phyloP scores from a whole-genome alignment of 2,888 invertebrate species.

The Phorcus lineatus region DNA sequence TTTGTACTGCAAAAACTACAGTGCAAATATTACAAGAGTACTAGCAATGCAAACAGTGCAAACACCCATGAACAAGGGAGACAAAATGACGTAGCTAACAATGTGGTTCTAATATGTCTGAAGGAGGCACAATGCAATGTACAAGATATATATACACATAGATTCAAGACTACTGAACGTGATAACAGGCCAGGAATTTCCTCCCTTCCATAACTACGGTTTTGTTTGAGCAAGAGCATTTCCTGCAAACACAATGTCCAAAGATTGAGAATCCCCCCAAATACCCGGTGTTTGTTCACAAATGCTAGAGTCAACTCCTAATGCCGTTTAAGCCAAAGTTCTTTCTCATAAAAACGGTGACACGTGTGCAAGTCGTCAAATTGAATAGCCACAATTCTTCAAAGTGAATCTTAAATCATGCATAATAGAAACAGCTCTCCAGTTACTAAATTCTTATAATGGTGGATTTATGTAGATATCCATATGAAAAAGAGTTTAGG shows the following conservation, averaged over 20 bases:
- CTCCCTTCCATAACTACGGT: background rate
- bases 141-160: background rate
- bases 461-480: no score
- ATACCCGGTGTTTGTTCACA: background rate
- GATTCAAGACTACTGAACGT: background rate
- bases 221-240: background rate
- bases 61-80: background rate
- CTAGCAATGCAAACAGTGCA: no score
- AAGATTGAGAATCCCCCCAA: background rate
- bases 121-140: background rate
- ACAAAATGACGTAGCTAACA: background rate
- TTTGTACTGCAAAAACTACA: no score
- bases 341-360: no score
- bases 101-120: slow-evolving; percentile 8
- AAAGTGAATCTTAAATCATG: no score
- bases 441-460: no score
- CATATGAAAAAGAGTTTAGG: no score
- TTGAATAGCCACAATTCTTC: no score
- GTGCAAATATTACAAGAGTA: no score
- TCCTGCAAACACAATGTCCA: slow-evolving; percentile 13
- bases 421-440: no score
- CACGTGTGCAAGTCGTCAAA: no score
- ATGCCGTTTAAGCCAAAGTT: no score
- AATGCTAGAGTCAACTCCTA: background rate
- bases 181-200: background rate